These are phyloP conservation scores for Bucorvus abyssinicus DNA, from an alignment of 2,797 vertebrate species.

Conservation along the genomic window DNA sequence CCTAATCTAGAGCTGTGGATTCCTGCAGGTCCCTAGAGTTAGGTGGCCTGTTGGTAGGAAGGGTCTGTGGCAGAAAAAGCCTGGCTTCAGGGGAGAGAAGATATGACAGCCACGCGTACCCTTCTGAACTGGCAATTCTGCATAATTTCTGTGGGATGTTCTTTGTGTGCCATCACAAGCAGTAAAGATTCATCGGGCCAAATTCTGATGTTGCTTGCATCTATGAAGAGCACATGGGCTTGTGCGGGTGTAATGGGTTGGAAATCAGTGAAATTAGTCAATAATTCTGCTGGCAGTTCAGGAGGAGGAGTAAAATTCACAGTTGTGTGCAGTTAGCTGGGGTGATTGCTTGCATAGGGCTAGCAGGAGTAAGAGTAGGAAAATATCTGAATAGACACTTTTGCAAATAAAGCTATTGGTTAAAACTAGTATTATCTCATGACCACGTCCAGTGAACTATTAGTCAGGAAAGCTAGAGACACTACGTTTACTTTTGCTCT, in stretches of 20 bases:
- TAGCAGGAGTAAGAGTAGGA: not conserved
- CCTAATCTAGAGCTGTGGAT: not conserved
- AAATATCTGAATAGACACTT: not conserved
- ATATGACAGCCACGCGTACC: not conserved
- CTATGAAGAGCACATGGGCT: not conserved
- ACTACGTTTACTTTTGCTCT: constrained; percentile 11
- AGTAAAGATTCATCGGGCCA: not conserved
- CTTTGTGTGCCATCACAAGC: not conserved
- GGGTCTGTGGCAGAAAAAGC: not conserved
- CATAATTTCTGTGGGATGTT: not conserved
- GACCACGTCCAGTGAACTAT: not conserved
- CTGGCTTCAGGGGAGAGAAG: not conserved
- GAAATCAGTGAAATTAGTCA: constrained; percentile 17
- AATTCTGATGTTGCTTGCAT: not conserved
- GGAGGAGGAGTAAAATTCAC: not conserved
- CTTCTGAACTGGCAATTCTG: not conserved
- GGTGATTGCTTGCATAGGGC: not conserved
- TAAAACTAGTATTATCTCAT: not conserved
- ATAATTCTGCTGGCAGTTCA: not conserved
- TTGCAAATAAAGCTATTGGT: not conserved
- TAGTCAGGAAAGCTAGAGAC: constrained; percentile 29
- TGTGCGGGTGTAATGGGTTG: not conserved
- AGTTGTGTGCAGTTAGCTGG: not conserved
- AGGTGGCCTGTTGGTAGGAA: not conserved
- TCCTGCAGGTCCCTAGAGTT: not conserved